Evolutionary conservation across 1,140 invertebrate genomes (phyloP), one percentile per base, ranked within the genome.

Genomic region (Macrobrachium rosenbergii): DNA sequence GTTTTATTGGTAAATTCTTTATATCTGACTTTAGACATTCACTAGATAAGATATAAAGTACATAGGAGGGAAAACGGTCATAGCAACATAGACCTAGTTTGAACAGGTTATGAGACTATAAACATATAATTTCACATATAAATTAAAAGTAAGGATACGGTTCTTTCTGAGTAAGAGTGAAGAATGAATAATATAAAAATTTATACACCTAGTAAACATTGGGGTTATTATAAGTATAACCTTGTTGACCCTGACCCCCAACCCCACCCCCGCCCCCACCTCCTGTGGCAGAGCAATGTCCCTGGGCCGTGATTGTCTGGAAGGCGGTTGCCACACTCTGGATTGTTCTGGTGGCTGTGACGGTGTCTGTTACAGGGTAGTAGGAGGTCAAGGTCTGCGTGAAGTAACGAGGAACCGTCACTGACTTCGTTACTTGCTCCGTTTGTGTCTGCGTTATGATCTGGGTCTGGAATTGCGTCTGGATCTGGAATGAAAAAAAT

Each of bases 391-490:
- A 45, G 0, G 84, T 87, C 69, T 87, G 84, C 16, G 84, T 87
- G 78, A 87, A 87, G 84, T 81, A 87, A 12, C 64, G 43, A 2
- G 84, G 84, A 23, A 60, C n/a, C 45, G 67, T 60, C 10, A 79
- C 52, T 21, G 84, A 81, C 10, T 77, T 45, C 17, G 78, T 81
- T 69, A 81, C 78, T 43, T 87, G 84, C 23, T 87, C 45, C 16
- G 77, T 81, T 2, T 73, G 21, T 0, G 77, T 87, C 11, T n/a
- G 52, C 5, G 84, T 87, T n/a, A 43, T 64, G 69, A 87, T 60
- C 63, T 63, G 76, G 11, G 84, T 87, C 69, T 81, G 84, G 84
- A 87, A 87, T 67, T 81, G 77, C 21, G 84, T 87, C 67, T 87
- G 78, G 14, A 87, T 62, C 84, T 87, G 84, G 16, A 19, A 59